These are phyloP conservation scores for Temnopleurus reevesii DNA, from an alignment of 53 echinoderm and acorn worm species.

Conservation along the genomic window DNA sequence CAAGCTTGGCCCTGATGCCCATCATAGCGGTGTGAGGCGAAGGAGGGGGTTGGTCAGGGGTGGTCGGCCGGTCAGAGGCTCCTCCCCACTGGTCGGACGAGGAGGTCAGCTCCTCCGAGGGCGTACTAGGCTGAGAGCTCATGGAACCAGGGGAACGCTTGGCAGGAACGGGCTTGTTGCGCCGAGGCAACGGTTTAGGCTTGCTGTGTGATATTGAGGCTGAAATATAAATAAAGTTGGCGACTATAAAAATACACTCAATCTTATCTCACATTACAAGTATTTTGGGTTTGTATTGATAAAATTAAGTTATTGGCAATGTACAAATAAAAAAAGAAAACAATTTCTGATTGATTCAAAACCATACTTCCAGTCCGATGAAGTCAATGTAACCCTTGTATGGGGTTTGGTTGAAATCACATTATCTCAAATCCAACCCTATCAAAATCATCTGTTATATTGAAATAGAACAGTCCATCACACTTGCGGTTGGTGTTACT, in stretches of 20 bases:
- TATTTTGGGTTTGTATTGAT: too few species aligned
- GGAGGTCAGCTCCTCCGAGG: slow-evolving; percentile 59
- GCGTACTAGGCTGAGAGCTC: slow-evolving; percentile 51
- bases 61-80: slow-evolving; percentile 49
- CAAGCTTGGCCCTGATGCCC: slow-evolving; percentile 80
- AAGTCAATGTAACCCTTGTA: too few species aligned
- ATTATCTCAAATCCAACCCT: too few species aligned
- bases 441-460: not conserved
- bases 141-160: slow-evolving; percentile 34
- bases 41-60: slow-evolving; percentile 92
- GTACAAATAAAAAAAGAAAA: too few species aligned
- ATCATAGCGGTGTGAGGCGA: slow-evolving; percentile 93
- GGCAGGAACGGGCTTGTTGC: slow-evolving; percentile 57
- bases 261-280: too few species aligned
- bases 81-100: slow-evolving; percentile 62
- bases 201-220: slow-evolving; percentile 46
- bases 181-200: slow-evolving; percentile 64
- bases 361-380: too few species aligned
- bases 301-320: too few species aligned
- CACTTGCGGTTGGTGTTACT: not conserved
- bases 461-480: not conserved
- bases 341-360: too few species aligned
- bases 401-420: too few species aligned
- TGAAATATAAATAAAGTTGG: not conserved
- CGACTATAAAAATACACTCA: too few species aligned